Evolutionary conservation across 2,888 invertebrate genomes (phyloP), one percentile per base, ranked within the genome.

Genomic region (Tipula helvola): DNA sequence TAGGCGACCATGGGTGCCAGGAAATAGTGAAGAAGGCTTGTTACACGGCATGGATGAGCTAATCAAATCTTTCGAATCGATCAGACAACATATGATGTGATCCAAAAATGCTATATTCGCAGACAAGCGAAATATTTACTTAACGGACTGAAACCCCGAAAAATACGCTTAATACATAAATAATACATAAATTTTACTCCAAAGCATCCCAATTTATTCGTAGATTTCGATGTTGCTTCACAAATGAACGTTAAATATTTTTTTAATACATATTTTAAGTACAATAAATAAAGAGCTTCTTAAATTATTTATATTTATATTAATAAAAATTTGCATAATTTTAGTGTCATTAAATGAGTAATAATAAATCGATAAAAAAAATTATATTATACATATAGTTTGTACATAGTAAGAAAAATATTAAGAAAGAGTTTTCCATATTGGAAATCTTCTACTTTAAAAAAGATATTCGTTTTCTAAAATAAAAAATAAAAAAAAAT

Each of bases 11-110:
- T 99, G 99, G 99, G 90, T 93, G 87, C 95, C 97, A 88, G 99
- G 98, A n/a, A 99, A 99, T 91, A 96, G 97, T 90, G 99, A 99
- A 91, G 99, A 99, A 91, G 99, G 99, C 7, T 96, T 98, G 89
- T 93, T 99, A 36, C 95, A 94, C 89, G 99, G 99, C 87, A 93
- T 99, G 89, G 98, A 99, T 92, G 96, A 97, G 91, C 94, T 99
- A 88, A 97, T 99, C 89, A 93, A 94, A 89, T 96, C 95, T 88
- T 93, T 93, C 87, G 92, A 93, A 88, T 90, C 91, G 88, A 90
- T 92, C 10, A 89, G 91, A 86, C 89, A 90, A 16, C 71, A 71
- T 28, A 28, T 28, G 28, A 10, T 71, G 2, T 71, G 8, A 18
- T 39, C 28, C 4, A 1, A 52, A 52, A 52, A 7, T 16, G 16